Evolutionary conservation across 2,888 invertebrate species (phyloP).

Genomic region (Proisotoma minuta): DNA sequence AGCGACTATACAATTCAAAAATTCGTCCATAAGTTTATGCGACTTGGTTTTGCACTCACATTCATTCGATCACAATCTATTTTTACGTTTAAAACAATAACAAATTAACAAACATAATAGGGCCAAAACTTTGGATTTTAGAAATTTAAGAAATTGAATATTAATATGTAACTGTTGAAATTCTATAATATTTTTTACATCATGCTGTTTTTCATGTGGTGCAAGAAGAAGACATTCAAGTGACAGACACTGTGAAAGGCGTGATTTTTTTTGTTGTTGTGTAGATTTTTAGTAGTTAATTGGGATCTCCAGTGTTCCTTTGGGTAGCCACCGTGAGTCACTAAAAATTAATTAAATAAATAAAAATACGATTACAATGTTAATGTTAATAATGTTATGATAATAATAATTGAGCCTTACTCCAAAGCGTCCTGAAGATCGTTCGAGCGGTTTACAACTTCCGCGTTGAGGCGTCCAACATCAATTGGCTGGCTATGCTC

Average conservation of each 20-base stretch:
- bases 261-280: slow-evolving; percentile 6
- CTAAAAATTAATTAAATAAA: neutral
- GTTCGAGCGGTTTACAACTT: slow-evolving; percentile 45
- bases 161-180: no score
- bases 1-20: no score
- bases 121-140: no score
- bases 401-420: neutral
- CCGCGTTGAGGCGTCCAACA: slow-evolving; percentile 46
- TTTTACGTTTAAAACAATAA: no score
- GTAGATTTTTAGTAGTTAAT: slow-evolving; percentile 33
- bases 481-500: slow-evolving; percentile 47
- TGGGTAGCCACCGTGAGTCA: slow-evolving; percentile 47
- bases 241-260: slow-evolving; percentile 11
- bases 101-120: no score
- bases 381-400: neutral
- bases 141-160: no score
- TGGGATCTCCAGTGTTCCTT: slow-evolving; percentile 47
- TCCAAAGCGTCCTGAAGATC: slow-evolving; percentile 47
- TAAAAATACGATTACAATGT: neutral
- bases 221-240: no score
- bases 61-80: no score
- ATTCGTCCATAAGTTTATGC: no score
- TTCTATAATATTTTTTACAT: no score
- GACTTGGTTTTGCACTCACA: no score
- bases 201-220: no score